Evolutionary conservation across 2,797 vertebrate genomes (phyloP), one percentile per base, ranked within the genome.

Genomic region (Cygnus olor): DNA sequence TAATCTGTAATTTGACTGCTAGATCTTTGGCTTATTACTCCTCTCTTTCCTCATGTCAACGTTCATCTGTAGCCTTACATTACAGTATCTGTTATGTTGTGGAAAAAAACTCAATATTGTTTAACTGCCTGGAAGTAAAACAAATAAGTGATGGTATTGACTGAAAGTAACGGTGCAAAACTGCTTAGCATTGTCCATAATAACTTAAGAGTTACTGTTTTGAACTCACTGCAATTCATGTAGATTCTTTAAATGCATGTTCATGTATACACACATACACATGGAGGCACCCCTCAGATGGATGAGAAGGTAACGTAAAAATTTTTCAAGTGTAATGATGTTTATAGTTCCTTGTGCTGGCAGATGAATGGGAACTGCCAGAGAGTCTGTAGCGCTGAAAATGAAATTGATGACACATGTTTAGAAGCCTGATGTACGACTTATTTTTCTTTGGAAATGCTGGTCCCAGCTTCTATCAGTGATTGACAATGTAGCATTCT

Each of bases 231-330:
- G 0, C 40, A 57, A 32, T 63, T 72, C 21, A 25, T 5, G 15
- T 36, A 51, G 30, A 10, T 79, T 4, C 28, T 1, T 1, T 69
- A 40, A 88, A 51, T 53, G 34, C 18, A 3, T n/a, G 3, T 8
- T 4, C 40, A 6, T 2, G 4, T 14, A 14, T 12, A 15, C 7
- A 45, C 0, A 1, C 8, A 4, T 15, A 18, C 18, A 9, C 21
- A 61, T 6, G 6, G 25, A 66, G 51, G 14, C 21, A 30, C 21
- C 2, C 21, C 19, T 63, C 0, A 2, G 30, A 16, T 64, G 51
- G 20, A 17, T 58, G 45, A 73, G 60, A 70, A 36, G 12, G 22
- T 57, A 69, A 61, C 44, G 38, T 45, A 14, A 8, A 65, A 32
- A 4, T 24, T 88, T 85, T 74, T 63, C 47, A 58, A 9, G 13